Conservation (phyloP, 2,888 invertebrate genomes). For the Diplolepis rosae region DNA sequence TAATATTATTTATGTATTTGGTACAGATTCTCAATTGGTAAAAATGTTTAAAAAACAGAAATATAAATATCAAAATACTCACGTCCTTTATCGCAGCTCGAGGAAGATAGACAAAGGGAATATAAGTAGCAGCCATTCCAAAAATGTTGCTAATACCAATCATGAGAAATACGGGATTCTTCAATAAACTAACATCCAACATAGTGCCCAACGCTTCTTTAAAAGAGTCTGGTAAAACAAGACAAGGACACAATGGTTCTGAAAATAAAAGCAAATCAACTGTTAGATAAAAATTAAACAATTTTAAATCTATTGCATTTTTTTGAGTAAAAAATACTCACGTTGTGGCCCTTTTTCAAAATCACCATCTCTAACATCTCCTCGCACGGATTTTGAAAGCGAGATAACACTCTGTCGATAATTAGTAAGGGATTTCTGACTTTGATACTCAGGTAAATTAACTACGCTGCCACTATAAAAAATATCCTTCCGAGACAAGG, state of each 20-base stretch:
- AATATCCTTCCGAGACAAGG: constrained; percentile 95
- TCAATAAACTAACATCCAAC: constrained; percentile 92
- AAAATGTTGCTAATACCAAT: constrained; percentile 96
- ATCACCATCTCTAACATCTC: constrained; percentile 79
- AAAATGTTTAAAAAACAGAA: too few relatives aligned
- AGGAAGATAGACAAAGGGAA: constrained; percentile 96
- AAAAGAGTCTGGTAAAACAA: constrained; percentile 85
- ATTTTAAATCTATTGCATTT: too few relatives aligned
- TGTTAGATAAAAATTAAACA: background rate
- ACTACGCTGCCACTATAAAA: constrained; percentile 97
- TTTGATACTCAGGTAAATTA: constrained; percentile 94
- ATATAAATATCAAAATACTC: too few relatives aligned
- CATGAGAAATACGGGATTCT: constrained; percentile 91
- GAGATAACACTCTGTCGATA: constrained; percentile 95
- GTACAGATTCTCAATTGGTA: too few relatives aligned
- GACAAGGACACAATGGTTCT: constrained; percentile 88
- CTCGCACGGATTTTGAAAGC: constrained; percentile 81
- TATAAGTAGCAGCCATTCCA: constrained; percentile 97
- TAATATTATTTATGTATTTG: too few relatives aligned
- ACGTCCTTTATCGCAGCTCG: constrained; percentile 85
- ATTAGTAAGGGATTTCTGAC: constrained; percentile 91
- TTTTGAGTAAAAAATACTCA: constrained; percentile 72
- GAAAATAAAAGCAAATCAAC: constrained; percentile 56
- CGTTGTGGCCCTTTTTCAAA: constrained; percentile 80
- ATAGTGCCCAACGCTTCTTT: constrained; percentile 90